Evolutionary conservation across 2,797 vertebrate species (phyloP).

Genomic region (Trachops cirrhosus): DNA sequence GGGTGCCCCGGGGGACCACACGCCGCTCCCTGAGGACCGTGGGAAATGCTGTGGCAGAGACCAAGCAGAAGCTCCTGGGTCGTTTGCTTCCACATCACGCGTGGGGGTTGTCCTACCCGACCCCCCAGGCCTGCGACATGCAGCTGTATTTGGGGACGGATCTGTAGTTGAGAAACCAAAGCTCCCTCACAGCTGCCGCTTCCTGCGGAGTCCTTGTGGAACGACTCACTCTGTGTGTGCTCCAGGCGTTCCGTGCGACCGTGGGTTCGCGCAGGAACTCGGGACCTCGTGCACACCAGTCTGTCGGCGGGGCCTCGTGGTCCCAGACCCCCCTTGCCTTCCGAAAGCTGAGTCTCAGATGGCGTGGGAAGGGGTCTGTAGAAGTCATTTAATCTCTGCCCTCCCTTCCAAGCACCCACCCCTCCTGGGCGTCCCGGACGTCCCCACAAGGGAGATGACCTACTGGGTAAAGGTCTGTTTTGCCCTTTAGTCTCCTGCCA

Average conservation of each 20-base stretch:
- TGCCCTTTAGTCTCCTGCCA: neutral
- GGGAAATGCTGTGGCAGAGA: too few species aligned
- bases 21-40: fast-evolving
- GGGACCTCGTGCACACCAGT: neutral
- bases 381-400: neutral
- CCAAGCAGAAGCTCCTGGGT: neutral
- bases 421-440: neutral
- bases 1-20: neutral
- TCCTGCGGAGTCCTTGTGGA: neutral
- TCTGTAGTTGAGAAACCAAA: neutral
- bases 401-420: neutral
- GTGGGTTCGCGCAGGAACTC: neutral
- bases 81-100: neutral
- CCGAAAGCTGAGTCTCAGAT: neutral
- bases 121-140: neutral
- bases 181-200: neutral
- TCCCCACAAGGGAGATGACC: neutral
- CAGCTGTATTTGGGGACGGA: neutral
- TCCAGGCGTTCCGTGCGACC: neutral
- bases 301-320: neutral
- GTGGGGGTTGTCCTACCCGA: neutral
- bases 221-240: neutral
- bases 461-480: neutral
- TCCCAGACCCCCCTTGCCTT: neutral
- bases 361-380: neutral